phyloP scores from a whole-genome alignment of 2,113 vertebrate species.

The Alouatta palliata region DNA sequence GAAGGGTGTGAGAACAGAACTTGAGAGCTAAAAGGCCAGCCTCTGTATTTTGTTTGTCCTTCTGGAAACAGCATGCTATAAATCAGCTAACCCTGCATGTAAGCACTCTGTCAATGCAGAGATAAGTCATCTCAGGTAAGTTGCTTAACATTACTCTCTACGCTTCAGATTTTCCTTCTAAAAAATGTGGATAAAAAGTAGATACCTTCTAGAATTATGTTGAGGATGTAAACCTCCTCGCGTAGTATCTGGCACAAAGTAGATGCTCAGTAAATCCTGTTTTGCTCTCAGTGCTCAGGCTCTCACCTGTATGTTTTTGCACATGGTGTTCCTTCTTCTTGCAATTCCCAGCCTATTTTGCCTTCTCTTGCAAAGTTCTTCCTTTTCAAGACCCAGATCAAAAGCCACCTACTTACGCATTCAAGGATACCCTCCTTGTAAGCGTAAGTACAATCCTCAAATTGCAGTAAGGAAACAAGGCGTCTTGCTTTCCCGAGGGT shows the following conservation, averaged over 20 bases:
- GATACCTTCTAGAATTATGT: accelerated
- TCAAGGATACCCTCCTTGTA: background rate
- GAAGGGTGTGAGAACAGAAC: background rate
- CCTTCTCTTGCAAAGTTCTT: background rate
- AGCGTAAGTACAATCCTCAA: background rate
- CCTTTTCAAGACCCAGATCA: background rate
- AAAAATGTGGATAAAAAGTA: background rate
- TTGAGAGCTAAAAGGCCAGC: background rate
- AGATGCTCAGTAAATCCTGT: background rate
- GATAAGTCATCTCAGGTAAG: background rate
- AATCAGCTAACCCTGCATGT: background rate
- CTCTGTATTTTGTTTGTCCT: background rate
- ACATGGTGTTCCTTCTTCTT: background rate
- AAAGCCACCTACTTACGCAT: constrained; percentile 24
- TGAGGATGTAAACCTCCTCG: background rate
- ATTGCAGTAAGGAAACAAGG: background rate
- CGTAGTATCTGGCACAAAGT: background rate
- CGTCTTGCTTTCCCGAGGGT: background rate
- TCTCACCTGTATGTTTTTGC: background rate
- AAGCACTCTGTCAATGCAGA: background rate
- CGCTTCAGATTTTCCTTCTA: background rate
- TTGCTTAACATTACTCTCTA: background rate
- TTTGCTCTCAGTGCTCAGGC: background rate
- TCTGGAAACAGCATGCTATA: background rate
- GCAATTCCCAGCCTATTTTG: background rate